Percentiles rank a stretch among this genome's conserved stretches.
phyloP scores from a whole-genome alignment of 2,888 invertebrate genomes.

The Siphonodentalium dalli region DNA sequence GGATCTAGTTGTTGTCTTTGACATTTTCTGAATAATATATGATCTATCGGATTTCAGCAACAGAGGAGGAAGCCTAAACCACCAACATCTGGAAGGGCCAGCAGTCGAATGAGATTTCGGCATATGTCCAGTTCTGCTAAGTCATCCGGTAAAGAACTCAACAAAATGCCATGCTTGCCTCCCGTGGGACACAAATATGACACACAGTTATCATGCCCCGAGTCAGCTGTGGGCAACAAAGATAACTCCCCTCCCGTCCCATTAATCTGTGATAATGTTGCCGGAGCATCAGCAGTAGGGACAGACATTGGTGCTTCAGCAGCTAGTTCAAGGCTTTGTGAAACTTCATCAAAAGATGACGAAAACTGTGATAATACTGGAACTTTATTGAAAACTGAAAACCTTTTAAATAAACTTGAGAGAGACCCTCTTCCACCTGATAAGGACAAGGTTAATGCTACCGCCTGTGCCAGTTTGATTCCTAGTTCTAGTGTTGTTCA shows the following conservation, averaged over 20 bases:
- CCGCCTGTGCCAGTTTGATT: too few relatives aligned
- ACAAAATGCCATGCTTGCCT: conserved; percentile 58
- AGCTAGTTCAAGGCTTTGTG: background rate
- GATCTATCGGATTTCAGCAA: too few relatives aligned
- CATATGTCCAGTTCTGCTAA: conserved; percentile 42
- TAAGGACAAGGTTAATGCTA: too few relatives aligned
- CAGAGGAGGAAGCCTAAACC: conserved; percentile 44
- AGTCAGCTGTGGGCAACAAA: background rate
- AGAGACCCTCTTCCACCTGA: too few relatives aligned
- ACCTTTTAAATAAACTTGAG: too few relatives aligned
- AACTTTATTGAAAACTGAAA: too few relatives aligned
- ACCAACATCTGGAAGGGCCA: conserved; percentile 42
- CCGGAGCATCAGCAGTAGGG: background rate
- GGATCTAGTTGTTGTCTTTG: too few relatives aligned
- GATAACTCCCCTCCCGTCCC: background rate
- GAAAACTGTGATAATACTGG: too few relatives aligned
- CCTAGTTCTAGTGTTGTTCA: too few relatives aligned
- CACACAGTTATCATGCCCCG: conserved; percentile 24
- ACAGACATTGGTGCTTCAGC: background rate
- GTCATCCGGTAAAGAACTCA: conserved; percentile 44
- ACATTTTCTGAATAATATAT: too few relatives aligned
- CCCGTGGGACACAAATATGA: conserved; percentile 52
- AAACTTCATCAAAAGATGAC: background rate
- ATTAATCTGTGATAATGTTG: conserved; percentile 18
- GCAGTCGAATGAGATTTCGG: conserved; percentile 37